Evolutionary conservation across 2,888 invertebrate species (phyloP), one percentile per base, ranked within the genome.

Genomic region (Calameuta filiformis): DNA sequence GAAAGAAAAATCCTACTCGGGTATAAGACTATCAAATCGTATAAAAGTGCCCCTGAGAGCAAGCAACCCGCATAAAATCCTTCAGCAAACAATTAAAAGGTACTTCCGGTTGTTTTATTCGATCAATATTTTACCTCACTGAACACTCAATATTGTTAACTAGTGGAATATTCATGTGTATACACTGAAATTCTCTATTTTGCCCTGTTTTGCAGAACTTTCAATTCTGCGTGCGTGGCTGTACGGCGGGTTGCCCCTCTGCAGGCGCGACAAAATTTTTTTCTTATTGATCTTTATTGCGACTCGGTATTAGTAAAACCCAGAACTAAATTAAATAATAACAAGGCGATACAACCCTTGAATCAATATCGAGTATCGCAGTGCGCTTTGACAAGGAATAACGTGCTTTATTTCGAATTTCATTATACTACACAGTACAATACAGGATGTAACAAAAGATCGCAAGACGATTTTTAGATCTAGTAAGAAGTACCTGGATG

Each of bases 401-500:
- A 56, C 56, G 56, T 56, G 56, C 56, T 56, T 56, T 56, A 56
- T 56, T 56, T 23, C 23, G 9, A 23, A 23, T 23, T 56, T 56
- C 56, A 56, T 56, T 56, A 56, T 56, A 9, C 56, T 56, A 56
- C 56, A 23, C 6, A 0, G 23, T 56, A 56, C 56, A 56, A 23
- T 23, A 9, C 56, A 56, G 2, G 23, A 56, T 56, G 9, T 56
- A 56, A 56, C 0, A 23, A 9, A 23, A 23, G 23, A 56, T 23
- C 2, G 1, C 23, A 56, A 9, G 23, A 15, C 23, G 23, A 23
- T 2, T 56, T 56, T 23, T 9, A 23, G 23, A 56, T 56, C 56
- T 56, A 23, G 31, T 31, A 34, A 1, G 35, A 15, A 74, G 34
- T 78, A 90, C 91, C 90, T 90, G 11, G 89, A 87, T 82, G 90